Conservation (phyloP, 2,888 invertebrate genomes). For the Heterodera filipjevi region DNA sequence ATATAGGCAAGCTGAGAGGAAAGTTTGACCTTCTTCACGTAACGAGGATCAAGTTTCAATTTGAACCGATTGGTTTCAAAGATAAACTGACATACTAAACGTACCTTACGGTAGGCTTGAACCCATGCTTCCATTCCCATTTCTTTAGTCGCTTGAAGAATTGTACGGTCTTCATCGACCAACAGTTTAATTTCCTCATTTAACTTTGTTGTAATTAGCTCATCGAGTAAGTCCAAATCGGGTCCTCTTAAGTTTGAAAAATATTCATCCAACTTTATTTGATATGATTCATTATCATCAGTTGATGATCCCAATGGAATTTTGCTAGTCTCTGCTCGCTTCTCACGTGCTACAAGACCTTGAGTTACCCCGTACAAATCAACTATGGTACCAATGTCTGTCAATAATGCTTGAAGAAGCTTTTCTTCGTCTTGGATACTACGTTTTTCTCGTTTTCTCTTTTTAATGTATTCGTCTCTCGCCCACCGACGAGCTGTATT, state of each 20-base stretch:
- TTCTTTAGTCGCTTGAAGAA: neutral
- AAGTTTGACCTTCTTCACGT: conserved; percentile 3
- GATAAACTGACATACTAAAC: neutral
- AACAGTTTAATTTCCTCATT: neutral
- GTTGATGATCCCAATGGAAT: neutral
- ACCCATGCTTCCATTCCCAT: conserved; percentile 16
- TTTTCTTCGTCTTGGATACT: neutral
- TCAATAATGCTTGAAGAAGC: neutral
- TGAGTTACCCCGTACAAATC: neutral
- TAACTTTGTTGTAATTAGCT: neutral
- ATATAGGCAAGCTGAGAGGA: conserved; percentile 18
- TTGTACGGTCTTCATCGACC: neutral
- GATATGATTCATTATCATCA: neutral
- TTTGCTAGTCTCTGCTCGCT: neutral
- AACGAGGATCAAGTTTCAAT: neutral
- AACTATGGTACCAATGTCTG: neutral
- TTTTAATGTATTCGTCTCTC: neutral
- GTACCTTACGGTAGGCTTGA: neutral
- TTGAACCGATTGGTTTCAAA: conserved; percentile 9
- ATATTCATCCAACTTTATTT: neutral
- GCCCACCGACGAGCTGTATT: neutral
- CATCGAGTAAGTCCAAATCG: neutral
- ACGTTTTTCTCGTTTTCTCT: neutral
- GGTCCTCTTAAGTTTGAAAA: neutral
- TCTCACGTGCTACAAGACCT: neutral